A percentile compares a stretch with the other conserved stretches of the same genome.
These are phyloP conservation scores for Propithecus coquereli DNA, from an alignment of 2,113 vertebrate genomes.

Conservation along the genomic window DNA sequence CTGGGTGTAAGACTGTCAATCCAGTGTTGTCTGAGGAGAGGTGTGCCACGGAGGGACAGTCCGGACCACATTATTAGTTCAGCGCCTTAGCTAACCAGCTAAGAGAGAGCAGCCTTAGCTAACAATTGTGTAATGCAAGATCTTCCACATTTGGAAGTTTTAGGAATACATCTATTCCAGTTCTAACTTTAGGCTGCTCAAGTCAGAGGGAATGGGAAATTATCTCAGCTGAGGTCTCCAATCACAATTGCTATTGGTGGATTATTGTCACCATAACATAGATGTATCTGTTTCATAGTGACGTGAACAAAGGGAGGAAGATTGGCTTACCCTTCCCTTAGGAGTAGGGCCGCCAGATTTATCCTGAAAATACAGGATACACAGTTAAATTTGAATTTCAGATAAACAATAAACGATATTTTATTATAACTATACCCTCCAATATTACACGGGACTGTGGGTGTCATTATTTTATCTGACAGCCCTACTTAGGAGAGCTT, in stretches of 20 bases:
- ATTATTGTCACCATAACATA: rapidly evolving
- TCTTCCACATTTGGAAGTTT: not conserved
- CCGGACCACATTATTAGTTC: not conserved
- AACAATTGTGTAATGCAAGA: rapidly evolving
- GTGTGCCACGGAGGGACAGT: not conserved
- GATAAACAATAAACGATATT: not conserved
- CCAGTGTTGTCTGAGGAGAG: not conserved
- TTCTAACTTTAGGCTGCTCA: not conserved
- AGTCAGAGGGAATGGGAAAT: not conserved
- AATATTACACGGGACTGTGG: not conserved
- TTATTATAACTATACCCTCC: not conserved
- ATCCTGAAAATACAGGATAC: not conserved
- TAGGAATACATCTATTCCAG: not conserved
- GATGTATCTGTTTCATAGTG: not conserved
- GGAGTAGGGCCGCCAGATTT: not conserved
- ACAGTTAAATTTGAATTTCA: not conserved
- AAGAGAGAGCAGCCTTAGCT: not conserved
- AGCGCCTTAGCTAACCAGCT: no score
- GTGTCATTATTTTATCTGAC: not conserved
- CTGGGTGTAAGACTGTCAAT: no score
- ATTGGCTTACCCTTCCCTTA: not conserved
- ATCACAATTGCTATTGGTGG: rapidly evolving
- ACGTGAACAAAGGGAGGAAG: no score
- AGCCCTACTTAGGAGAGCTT: not conserved
- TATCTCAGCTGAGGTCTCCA: not conserved